phyloP scores from a whole-genome alignment of 1,140 invertebrate species.

The Neodiprion virginianus region DNA sequence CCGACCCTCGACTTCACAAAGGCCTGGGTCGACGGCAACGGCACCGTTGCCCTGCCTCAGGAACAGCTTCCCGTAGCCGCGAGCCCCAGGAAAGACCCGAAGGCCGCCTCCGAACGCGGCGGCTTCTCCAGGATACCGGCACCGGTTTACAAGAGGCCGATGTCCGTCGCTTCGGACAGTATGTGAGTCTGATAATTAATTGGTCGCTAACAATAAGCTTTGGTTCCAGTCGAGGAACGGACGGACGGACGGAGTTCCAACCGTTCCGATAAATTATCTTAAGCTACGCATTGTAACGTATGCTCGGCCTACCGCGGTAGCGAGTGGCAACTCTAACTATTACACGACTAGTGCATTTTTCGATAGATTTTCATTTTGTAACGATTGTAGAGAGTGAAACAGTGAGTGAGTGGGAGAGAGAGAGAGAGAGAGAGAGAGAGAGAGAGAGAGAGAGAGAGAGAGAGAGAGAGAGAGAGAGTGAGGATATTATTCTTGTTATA shows the following conservation, averaged over 20 bases:
- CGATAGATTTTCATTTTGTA: background rate
- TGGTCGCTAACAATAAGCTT: background rate
- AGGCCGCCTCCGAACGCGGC: conserved; percentile 47
- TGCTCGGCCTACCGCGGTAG: no score
- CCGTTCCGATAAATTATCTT: background rate
- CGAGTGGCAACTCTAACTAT: no score
- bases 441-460: background rate
- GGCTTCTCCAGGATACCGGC: conserved; percentile 59
- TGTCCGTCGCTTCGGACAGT: conserved; percentile 55
- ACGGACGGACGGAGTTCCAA: background rate
- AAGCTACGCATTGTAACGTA: no score
- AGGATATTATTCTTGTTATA: conserved; percentile 4
- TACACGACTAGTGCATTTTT: background rate
- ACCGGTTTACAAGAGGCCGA: conserved; percentile 57
- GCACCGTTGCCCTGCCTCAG: conserved; percentile 60
- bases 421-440: background rate
- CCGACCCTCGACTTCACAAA: conserved; percentile 73
- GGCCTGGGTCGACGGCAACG: conserved; percentile 78
- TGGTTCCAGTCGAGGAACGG: background rate
- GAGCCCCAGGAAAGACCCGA: conserved; percentile 59
- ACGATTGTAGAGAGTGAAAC: conserved; percentile 26
- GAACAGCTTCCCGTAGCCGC: conserved; percentile 48
- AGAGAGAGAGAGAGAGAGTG: background rate
- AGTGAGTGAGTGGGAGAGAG: conserved; percentile 24
- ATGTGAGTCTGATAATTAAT: conserved; percentile 29